phyloP scores from a whole-genome alignment of 1,140 invertebrate genomes.

The Cepaea nemoralis region DNA sequence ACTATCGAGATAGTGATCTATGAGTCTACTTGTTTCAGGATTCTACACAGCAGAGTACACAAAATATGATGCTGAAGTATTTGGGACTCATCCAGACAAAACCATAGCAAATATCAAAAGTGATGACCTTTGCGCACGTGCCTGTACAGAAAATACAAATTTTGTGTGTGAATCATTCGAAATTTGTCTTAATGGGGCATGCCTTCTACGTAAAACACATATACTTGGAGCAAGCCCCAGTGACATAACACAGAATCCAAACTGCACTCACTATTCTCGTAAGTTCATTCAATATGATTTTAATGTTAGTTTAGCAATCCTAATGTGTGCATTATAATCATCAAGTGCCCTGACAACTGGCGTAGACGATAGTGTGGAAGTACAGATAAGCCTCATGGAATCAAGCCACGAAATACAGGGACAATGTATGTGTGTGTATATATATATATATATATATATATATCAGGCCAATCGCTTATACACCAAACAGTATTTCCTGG shows the following conservation, averaged over 20 bases:
- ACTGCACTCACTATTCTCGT: conserved; percentile 21
- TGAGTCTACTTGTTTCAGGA: not conserved
- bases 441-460: too few species aligned
- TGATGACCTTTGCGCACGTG: conserved; percentile 30
- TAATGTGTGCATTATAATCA: too few species aligned
- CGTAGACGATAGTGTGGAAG: too few species aligned
- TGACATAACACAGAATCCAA: not conserved
- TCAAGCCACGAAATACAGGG: too few species aligned
- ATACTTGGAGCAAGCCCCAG: not conserved
- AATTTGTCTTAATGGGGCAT: not conserved
- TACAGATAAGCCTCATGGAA: too few species aligned
- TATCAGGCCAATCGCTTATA: too few species aligned
- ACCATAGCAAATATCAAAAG: not conserved
- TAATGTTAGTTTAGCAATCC: too few species aligned
- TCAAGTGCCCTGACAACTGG: too few species aligned
- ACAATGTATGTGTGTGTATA: too few species aligned
- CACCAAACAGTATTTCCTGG: too few species aligned
- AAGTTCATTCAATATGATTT: too few species aligned
- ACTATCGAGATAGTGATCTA: too few species aligned
- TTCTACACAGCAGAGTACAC: conserved; percentile 33
- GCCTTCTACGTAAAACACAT: conserved; percentile 19
- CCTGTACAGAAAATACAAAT: conserved; percentile 1
- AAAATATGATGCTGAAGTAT: conserved; percentile 1
- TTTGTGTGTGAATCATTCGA: conserved; percentile 33
- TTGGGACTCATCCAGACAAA: conserved; percentile 18